These are phyloP conservation scores for western clawed frog (Xenopus tropicalis) DNA, from an alignment of 2,113 vertebrate genomes.

Conservation along the genomic window DNA sequence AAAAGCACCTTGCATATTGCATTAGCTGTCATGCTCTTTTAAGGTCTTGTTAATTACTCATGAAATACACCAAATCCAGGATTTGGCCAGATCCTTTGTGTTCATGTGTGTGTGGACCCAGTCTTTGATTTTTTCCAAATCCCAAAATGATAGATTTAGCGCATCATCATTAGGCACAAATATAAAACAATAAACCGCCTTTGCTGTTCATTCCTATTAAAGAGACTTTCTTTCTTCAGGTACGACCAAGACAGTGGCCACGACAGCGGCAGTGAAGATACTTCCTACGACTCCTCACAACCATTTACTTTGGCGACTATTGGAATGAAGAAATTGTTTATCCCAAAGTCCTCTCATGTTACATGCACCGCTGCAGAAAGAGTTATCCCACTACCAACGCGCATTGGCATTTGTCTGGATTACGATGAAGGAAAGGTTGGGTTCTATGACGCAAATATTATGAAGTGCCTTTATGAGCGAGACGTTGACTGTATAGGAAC, in stretches of 20 bases:
- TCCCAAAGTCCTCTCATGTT: conserved; percentile 73
- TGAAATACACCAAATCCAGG: too few species aligned
- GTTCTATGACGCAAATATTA: conserved; percentile 82
- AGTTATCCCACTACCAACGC: conserved; percentile 77
- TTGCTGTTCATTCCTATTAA: too few species aligned
- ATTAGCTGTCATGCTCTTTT: too few species aligned
- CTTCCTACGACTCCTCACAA: conserved; percentile 80
- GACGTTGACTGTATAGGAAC: conserved; percentile 86
- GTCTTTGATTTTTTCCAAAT: too few species aligned
- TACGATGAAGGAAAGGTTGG: conserved; percentile 81
- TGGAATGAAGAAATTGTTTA: conserved; percentile 92
- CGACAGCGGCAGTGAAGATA: conserved; percentile 95
- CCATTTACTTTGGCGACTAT: conserved; percentile 87
- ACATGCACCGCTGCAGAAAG: conserved; percentile 69
- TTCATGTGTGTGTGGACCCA: too few species aligned
- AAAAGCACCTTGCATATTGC: too few species aligned
- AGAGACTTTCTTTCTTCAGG: too few species aligned
- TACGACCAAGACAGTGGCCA: conserved; percentile 96
- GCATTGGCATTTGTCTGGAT: conserved; percentile 88
- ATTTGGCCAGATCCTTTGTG: too few species aligned
- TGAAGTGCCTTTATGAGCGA: conserved; percentile 90
- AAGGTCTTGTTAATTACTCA: too few species aligned
- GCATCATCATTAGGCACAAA: too few species aligned
- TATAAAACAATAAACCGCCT: too few species aligned
- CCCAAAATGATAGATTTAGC: too few species aligned